A percentile compares a stretch with the other conserved stretches of the same genome.
Conservation (phyloP, 2,113 vertebrate genomes). For the Donacobius atricapilla region DNA sequence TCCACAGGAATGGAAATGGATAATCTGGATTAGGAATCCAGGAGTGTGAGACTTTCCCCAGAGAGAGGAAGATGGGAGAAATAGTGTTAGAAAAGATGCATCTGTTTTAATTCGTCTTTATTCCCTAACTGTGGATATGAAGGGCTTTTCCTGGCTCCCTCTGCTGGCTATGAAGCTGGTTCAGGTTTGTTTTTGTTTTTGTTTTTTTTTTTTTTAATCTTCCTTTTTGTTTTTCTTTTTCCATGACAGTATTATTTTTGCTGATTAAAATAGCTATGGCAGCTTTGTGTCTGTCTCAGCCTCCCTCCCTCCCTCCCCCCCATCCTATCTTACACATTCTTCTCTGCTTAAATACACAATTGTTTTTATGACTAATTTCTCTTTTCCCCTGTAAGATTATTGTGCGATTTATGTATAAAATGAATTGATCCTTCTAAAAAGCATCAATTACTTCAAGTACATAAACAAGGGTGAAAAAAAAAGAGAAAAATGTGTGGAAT, state of each 20-base stretch:
- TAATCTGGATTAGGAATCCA: neutral
- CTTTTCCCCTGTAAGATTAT: neutral
- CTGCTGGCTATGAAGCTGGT: slow-evolving; percentile 54
- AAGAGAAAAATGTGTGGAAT: accelerated
- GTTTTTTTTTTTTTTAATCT: too few species aligned
- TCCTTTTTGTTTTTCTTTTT: neutral
- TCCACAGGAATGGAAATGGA: neutral
- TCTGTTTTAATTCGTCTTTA: slow-evolving; percentile 10
- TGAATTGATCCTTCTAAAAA: neutral
- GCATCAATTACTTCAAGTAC: neutral
- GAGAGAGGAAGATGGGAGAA: neutral
- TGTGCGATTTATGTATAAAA: neutral
- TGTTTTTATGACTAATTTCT: slow-evolving; percentile 29
- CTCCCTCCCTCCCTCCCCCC: neutral
- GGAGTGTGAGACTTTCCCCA: neutral
- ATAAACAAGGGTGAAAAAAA: neutral
- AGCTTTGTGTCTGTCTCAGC: slow-evolving; percentile 21
- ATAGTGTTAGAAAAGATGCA: neutral
- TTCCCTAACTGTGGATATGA: neutral
- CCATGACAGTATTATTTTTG: slow-evolving; percentile 12
- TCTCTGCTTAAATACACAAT: slow-evolving; percentile 21
- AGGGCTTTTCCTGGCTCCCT: slow-evolving; percentile 59
- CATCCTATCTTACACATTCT: neutral
- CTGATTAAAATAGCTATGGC: slow-evolving; percentile 44
- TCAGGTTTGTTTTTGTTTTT: neutral